Base-by-base conservation (phyloP, 2,888 invertebrate genomes). In the Scaptomyza polygonia region DNA sequence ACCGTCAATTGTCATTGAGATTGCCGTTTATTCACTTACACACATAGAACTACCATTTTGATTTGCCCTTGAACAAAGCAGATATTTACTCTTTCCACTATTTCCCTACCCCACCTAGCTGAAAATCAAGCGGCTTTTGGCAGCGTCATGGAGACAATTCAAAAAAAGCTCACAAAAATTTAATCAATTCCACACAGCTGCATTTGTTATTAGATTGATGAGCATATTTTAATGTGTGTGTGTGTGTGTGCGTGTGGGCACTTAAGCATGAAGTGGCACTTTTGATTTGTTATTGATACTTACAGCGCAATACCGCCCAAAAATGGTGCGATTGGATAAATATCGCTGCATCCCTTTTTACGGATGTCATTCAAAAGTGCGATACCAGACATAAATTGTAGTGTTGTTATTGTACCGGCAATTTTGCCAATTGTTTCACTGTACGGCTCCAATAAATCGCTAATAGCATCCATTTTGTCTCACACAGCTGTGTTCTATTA, bases 381-480 rank as follows among this genome's bases (percentile, higher is more conserved):
- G 88, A 93, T 93, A 85, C 97, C 97, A 30, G 97, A 94, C 88
- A 97, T 94, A 93, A 97, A 97, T 90, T 97, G 96, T 0, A 93
- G 94, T 78, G 96, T 95, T 27, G 97, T 97, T 27, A 96, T 94
- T 61, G 95, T 91, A 68, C 95, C 94, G 36, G 97, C 97, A 53
- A 94, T 91, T 58, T 93, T 92, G 40, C 94, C 96, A 59, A 91
- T 90, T 6, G 72, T 59, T 18, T 89, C 87, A 56, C 89, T 90
- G 42, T 91, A 72, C 11, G 91, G 90, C 53, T 62, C 87, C 66
- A 91, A 79, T 40, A 90, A 65, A 70, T 91, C 86, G 52, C 90
- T 81, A 8, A 91, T 69, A 47, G 77, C 72, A 53, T 89, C 87
- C 91, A 91, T 89, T 58, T 55, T 58, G 53, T 4, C 25, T 3